phyloP scores from a whole-genome alignment of 2,888 invertebrate genomes.

The Hypomecis punctinalis region DNA sequence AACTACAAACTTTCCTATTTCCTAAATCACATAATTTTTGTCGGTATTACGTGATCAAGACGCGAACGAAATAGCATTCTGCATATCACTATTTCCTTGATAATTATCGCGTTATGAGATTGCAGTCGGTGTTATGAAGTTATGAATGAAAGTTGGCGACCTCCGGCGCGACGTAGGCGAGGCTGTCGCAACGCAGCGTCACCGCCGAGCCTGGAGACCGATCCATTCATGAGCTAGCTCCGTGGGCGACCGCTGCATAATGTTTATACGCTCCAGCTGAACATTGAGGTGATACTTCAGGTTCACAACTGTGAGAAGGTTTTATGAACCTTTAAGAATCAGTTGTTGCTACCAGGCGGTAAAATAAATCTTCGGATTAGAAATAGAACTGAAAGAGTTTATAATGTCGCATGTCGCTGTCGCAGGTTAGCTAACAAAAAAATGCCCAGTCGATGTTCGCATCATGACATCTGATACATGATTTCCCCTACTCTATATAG shows the following conservation, averaged over 20 bases:
- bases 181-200: slow-evolving; percentile 67
- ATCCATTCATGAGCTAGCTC: slow-evolving; percentile 72
- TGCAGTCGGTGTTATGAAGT: slow-evolving; percentile 40
- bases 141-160: slow-evolving; percentile 84
- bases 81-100: slow-evolving; percentile 39
- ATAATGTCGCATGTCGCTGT: too few relatives aligned
- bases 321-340: too few relatives aligned
- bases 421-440: too few relatives aligned
- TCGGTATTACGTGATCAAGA: background rate
- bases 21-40: too few relatives aligned
- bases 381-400: too few relatives aligned
- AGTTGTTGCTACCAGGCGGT: too few relatives aligned
- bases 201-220: slow-evolving; percentile 31
- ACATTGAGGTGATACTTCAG: slow-evolving; percentile 13
- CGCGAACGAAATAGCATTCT: background rate
- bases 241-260: slow-evolving; percentile 64
- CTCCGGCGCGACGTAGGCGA: slow-evolving; percentile 77
- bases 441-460: too few relatives aligned
- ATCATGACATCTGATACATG: too few relatives aligned
- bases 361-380: too few relatives aligned
- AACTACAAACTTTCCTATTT: too few relatives aligned
- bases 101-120: slow-evolving; percentile 46
- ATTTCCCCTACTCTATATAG: too few relatives aligned
- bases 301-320: background rate
- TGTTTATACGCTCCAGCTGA: slow-evolving; percentile 33